Evolutionary conservation across 2,113 vertebrate genomes (phyloP), one percentile per base, ranked within the genome.

Genomic region (Phyllopteryx taeniolatus): DNA sequence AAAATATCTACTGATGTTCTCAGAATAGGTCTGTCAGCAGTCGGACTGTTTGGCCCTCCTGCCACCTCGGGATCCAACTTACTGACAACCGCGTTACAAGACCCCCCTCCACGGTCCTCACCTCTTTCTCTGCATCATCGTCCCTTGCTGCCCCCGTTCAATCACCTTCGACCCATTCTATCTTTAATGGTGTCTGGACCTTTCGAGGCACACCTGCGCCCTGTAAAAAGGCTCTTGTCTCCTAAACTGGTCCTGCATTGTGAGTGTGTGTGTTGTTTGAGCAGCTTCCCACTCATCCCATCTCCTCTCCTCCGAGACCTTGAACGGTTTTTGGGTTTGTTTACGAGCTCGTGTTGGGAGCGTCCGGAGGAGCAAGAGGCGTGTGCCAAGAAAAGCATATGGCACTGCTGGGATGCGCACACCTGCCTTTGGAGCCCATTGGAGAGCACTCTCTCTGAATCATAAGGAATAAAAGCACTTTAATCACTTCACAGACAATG

Each of bases 331-430:
- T 90, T 83, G 78, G 81, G 84, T 90, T 90, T 92, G 88, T 92
- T 91, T 90, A 87, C 84, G 85, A 83, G 73, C 33, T 80, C 78
- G 68, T 88, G 89, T 87, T 90, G 85, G 82, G 90, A 86, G 85
- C 83, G 85, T 88, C 86, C 77, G 35, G 82, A 78, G 87, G 82
- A 86, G 85, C 80, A 71, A 33, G 59, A 82, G 79, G 71, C 57
- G 65, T 46, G 76, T 75, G 89, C 92, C 92, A 91, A 87, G 82
- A 86, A 86, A 87, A 91, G 73, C 92, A 93, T 92, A 93, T 87
- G 91, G 91, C 71, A 81, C 86, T 80, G 85, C 73, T 83, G 85
- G 88, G 87, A 88, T 74, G 59, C 47, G 68, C 86, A 84, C 88
- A 90, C 89, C 88, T 91, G 91, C 89, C 27, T 76, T 47, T 79